Evolutionary conservation across 2,888 invertebrate genomes (phyloP).

Genomic region (Trimorus sp.): DNA sequence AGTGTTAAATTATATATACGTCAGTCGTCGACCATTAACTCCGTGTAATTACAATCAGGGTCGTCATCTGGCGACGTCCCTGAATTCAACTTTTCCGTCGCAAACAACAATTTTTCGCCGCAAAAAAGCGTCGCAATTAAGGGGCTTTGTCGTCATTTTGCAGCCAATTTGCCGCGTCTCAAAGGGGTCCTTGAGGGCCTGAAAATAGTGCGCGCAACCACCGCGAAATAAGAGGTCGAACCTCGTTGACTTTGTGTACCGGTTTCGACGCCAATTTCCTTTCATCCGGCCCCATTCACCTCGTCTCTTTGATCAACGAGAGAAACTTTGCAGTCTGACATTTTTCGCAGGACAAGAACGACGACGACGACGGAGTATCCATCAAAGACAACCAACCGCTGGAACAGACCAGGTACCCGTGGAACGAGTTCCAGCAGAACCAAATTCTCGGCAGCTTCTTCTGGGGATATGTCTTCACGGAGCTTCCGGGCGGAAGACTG

Average conservation of each 20-base stretch:
- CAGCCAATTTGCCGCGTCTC: no score
- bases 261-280: no score
- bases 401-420: constrained; percentile 84
- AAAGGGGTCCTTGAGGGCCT: no score
- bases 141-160: no score
- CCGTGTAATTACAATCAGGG: constrained; percentile 34
- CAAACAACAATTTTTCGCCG: no score
- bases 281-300: no score
- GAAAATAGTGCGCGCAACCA: no score
- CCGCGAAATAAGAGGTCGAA: no score
- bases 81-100: constrained; percentile 1
- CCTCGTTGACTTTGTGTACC: no score
- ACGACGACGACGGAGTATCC: constrained; percentile 31
- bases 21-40: constrained; percentile 31
- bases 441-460: constrained; percentile 93
- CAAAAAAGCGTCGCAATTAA: no score
- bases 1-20: constrained; percentile 42
- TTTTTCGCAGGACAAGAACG: constrained; percentile 35
- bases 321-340: not conserved
- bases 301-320: no score
- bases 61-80: constrained; percentile 11
- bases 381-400: constrained; percentile 49
- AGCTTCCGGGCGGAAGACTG: constrained; percentile 93
- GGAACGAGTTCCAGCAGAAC: constrained; percentile 91
- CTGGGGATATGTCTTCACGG: constrained; percentile 95